Evolutionary conservation across 2,888 invertebrate species (phyloP), one percentile per base, ranked within the genome.

Genomic region (Thereva nobilitata): DNA sequence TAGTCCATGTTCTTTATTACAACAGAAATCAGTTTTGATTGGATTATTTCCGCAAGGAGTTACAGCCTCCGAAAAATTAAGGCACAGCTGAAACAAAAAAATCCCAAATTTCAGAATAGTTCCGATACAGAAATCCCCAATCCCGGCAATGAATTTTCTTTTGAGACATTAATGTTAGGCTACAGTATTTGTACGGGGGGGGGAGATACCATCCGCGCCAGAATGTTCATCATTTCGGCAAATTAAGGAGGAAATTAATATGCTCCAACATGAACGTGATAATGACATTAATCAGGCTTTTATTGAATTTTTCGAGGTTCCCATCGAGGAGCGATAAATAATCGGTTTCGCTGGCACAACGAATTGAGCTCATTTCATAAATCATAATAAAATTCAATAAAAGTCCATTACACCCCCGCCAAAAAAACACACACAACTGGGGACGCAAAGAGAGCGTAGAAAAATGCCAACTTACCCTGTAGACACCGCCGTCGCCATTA

Each of bases 401-500:
- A 53, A 41, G 54, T 57, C 63, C 55, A 66, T 56, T 54, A 45
- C 61, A 61, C 49, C 61, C 61, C 50, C 40, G 5, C 38, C 49
- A 61, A 61, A 49, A 61, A 49, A 10, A 23, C 23, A 23, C 23
- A 23, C 23, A 23, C 23, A 23, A 23, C 23, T 23, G 23, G 23
- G 23, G 23, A 23, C 23, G 23, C 23, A 23, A 10, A 41, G 38
- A 8, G 42, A 6, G 10, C 40, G 8, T 12, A 10, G 42, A 37
- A 57, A 57, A 47, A 45, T n/a, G 34, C 57, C 45, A 49, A 52
- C 67, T 69, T 52, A 67, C 69, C 64, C 68, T 67, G 42, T 68
- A 67, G 52, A 68, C 67, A 42, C 69, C 67, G 23, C 70, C 70
- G 47, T 71, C 71, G 52, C 72, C 71, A 69, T 72, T 72, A 52